Conservation (phyloP, 2,888 invertebrate species). For the Mactromeris polynyma region DNA sequence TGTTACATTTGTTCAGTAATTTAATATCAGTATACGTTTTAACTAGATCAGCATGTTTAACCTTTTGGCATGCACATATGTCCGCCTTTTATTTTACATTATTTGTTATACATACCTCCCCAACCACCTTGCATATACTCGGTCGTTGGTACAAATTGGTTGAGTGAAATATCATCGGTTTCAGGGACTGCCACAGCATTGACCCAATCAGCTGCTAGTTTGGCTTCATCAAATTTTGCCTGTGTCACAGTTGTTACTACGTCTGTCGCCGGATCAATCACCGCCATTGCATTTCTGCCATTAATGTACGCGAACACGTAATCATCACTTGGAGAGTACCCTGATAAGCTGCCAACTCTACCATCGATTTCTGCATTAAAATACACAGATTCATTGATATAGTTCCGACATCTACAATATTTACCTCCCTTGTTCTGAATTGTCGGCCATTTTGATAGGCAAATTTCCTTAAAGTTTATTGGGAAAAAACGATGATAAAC, state of each 20-base stretch:
- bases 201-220: conserved; percentile 37
- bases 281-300: conserved; percentile 71
- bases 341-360: conserved; percentile 73
- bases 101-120: background rate
- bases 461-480: too few relatives aligned
- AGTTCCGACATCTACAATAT: too few relatives aligned
- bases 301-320: background rate
- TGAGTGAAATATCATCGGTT: conserved; percentile 43
- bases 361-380: conserved; percentile 55
- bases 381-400: too few relatives aligned
- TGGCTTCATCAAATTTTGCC: conserved; percentile 40
- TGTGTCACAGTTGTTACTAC: background rate
- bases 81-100: too few relatives aligned
- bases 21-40: too few relatives aligned
- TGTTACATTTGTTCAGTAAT: too few relatives aligned
- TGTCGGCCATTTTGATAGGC: too few relatives aligned
- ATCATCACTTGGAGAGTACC: conserved; percentile 41
- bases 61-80: too few relatives aligned
- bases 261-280: background rate
- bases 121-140: background rate
- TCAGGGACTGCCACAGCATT: conserved; percentile 68
- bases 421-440: too few relatives aligned
- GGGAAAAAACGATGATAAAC: too few relatives aligned
- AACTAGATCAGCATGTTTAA: too few relatives aligned
- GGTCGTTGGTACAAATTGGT: background rate